Evolutionary conservation across 2,888 invertebrate species (phyloP).

Genomic region (Nasonia oneida): DNA sequence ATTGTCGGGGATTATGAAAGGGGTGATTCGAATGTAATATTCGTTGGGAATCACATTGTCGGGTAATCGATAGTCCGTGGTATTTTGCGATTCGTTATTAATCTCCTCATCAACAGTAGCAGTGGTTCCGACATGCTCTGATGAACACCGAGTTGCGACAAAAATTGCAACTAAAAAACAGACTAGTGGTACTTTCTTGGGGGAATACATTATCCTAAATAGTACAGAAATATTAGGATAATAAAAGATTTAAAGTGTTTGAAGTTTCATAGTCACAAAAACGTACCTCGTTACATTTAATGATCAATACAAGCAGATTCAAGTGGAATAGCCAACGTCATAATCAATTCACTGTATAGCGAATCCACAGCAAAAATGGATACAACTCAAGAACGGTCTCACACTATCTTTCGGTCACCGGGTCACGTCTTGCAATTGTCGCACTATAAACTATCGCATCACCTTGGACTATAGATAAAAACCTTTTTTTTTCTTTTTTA

Average conservation of each 20-base stretch:
- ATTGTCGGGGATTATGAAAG: slow-evolving; percentile 27
- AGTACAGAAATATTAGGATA: background rate
- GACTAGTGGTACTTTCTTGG: background rate
- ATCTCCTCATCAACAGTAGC: background rate
- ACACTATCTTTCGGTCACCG: background rate
- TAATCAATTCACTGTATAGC: too few relatives aligned
- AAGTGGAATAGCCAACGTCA: too few relatives aligned
- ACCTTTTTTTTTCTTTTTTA: background rate
- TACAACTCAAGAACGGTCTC: too few relatives aligned
- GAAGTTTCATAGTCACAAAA: too few relatives aligned
- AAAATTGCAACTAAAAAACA: background rate
- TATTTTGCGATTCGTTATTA: slow-evolving; percentile 13
- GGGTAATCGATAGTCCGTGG: slow-evolving; percentile 35
- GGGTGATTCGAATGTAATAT: slow-evolving; percentile 26
- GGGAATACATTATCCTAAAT: background rate
- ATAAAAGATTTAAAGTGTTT: background rate
- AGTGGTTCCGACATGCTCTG: background rate
- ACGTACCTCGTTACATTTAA: too few relatives aligned
- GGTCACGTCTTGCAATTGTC: background rate
- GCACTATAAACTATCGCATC: background rate
- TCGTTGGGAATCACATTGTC: slow-evolving; percentile 3
- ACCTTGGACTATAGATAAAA: background rate
- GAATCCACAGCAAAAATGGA: too few relatives aligned
- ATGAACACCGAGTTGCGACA: background rate
- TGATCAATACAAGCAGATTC: too few relatives aligned